Evolutionary conservation across 2,797 vertebrate species (phyloP).

Genomic region (Chelmon rostratus): DNA sequence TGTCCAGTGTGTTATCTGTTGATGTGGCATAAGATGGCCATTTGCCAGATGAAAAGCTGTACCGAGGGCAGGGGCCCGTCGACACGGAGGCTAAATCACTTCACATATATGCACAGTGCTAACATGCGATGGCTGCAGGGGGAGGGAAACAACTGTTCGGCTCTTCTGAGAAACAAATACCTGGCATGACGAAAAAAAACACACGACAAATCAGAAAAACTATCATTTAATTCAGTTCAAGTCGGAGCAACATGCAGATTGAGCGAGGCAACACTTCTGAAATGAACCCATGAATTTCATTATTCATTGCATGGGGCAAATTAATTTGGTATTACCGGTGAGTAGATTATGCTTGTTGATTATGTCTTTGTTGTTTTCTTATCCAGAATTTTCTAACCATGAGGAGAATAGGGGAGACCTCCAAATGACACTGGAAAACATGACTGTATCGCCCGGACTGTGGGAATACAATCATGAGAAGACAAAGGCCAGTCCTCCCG

Average conservation of each 20-base stretch:
- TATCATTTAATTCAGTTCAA: constrained; percentile 59
- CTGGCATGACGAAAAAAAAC: constrained; percentile 55
- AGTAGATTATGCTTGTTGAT: constrained; percentile 54
- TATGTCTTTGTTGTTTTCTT: constrained; percentile 48
- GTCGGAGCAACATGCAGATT: constrained; percentile 46
- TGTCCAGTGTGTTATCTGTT: constrained; percentile 72
- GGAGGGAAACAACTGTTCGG: constrained; percentile 51
- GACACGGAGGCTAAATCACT: constrained; percentile 41
- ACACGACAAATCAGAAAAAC: constrained; percentile 67
- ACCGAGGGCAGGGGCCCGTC: constrained; percentile 35
- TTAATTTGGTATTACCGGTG: constrained; percentile 41
- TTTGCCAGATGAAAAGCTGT: constrained; percentile 63
- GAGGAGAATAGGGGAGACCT: constrained; percentile 55
- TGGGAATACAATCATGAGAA: constrained; percentile 77
- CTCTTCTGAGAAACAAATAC: constrained; percentile 56
- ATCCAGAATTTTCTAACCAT: constrained; percentile 41
- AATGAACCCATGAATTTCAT: constrained; percentile 52
- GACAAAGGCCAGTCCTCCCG: constrained; percentile 76
- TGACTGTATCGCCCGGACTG: constrained; percentile 72
- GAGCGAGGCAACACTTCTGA: constrained; percentile 48
- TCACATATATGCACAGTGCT: constrained; percentile 45
- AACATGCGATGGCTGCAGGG: constrained; percentile 44
- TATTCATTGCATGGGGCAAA: constrained; percentile 42
- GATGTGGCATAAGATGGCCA: constrained; percentile 72
- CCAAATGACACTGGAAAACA: constrained; percentile 74